Conservation (phyloP, 2,888 invertebrate species). For the Trissoscelio sp. region DNA sequence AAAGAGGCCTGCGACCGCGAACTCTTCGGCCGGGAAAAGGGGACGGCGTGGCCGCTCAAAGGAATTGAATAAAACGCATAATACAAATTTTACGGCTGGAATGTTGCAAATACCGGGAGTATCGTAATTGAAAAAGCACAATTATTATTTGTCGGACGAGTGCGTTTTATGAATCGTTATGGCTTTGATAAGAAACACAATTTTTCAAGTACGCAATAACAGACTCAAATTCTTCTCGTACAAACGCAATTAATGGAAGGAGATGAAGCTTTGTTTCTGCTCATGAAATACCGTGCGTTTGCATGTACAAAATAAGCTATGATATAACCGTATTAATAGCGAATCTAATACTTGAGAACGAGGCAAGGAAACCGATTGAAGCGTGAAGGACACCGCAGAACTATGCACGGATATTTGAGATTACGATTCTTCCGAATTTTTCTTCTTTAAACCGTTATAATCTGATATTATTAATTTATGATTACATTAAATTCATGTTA, state of each 20-base stretch:
- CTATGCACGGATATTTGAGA: conserved; percentile 29
- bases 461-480: background rate
- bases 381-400: conserved; percentile 57
- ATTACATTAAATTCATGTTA: no score
- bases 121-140: conserved; percentile 40
- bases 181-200: conserved; percentile 14
- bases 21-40: conserved; percentile 45
- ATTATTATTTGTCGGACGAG: conserved; percentile 33
- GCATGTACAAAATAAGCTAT: conserved; percentile 31
- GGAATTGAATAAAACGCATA: conserved; percentile 56
- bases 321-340: conserved; percentile 42
- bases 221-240: conserved; percentile 4
- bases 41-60: conserved; percentile 22
- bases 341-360: conserved; percentile 47
- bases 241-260: conserved; percentile 20
- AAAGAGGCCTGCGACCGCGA: conserved; percentile 56
- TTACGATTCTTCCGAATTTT: conserved; percentile 8
- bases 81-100: conserved; percentile 47
- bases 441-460: conserved; percentile 7
- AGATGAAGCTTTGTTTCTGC: background rate
- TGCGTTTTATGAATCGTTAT: conserved; percentile 27
- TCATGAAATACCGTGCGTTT: conserved; percentile 13
- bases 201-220: conserved; percentile 16
- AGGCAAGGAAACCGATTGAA: conserved; percentile 48
- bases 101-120: conserved; percentile 39